Evolutionary conservation across 2,113 vertebrate species (phyloP).

Genomic region (Zingel zingel): DNA sequence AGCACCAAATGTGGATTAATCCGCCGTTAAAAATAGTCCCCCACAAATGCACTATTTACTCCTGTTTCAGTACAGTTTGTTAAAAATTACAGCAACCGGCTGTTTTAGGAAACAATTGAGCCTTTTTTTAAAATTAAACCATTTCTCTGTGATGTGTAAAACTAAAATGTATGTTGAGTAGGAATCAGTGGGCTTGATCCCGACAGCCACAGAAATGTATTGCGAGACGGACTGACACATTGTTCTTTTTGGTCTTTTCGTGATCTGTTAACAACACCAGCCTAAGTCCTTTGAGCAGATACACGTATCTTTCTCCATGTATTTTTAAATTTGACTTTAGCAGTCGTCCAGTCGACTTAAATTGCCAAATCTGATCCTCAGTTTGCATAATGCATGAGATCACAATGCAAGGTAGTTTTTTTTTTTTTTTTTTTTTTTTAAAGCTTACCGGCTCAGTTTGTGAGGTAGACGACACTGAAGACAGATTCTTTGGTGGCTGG

Average conservation of each 20-base stretch:
- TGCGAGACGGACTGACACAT: not conserved
- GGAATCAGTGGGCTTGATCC: not conserved
- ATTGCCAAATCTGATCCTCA: not conserved
- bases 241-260: not conserved
- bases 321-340: not conserved
- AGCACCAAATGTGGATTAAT: not conserved
- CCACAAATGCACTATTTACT: not conserved
- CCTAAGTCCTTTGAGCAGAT: not conserved
- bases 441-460: constrained; percentile 55
- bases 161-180: no score
- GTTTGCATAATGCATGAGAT: constrained; percentile 12
- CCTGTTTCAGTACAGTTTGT: not conserved
- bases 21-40: not conserved
- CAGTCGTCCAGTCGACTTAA: accelerated
- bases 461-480: not conserved
- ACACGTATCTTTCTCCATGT: not conserved
- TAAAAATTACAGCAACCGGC: not conserved
- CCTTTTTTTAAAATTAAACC: not conserved
- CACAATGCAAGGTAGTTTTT: not conserved
- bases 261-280: not conserved
- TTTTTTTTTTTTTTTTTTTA: not conserved
- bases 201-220: not conserved
- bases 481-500: constrained; percentile 65
- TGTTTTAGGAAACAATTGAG: not conserved
- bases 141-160: not conserved